phyloP scores from a whole-genome alignment of 2,888 invertebrate species.

The Vandiemenella viatica region DNA sequence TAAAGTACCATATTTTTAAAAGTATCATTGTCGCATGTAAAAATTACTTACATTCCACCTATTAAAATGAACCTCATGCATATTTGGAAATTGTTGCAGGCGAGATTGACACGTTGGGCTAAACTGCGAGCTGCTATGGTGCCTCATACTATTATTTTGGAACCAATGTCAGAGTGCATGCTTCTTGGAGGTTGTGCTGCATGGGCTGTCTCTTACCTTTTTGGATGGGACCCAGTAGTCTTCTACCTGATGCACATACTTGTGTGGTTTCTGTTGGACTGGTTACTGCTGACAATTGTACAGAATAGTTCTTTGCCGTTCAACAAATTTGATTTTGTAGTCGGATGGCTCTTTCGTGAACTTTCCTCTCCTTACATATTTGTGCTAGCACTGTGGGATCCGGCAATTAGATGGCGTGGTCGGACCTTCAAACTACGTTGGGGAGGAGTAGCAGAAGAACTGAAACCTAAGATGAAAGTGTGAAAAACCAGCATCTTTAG shows the following conservation, averaged over 20 bases:
- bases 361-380: conserved; percentile 78
- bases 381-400: conserved; percentile 70
- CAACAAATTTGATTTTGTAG: conserved; percentile 84
- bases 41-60: too few relatives aligned
- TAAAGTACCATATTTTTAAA: too few relatives aligned
- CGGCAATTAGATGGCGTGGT: conserved; percentile 85
- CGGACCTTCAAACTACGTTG: conserved; percentile 81
- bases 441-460: conserved; percentile 89
- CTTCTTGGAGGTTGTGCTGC: conserved; percentile 82
- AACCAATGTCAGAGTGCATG: conserved; percentile 91
- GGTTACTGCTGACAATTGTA: conserved; percentile 74
- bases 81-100: conserved; percentile 44
- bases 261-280: conserved; percentile 92
- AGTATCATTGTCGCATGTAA: too few relatives aligned
- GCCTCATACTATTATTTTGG: conserved; percentile 76
- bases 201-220: conserved; percentile 67
- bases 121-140: conserved; percentile 91
- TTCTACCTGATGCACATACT: conserved; percentile 87
- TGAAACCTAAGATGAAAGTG: conserved; percentile 42
- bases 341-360: conserved; percentile 91
- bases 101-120: conserved; percentile 56
- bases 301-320: conserved; percentile 86
- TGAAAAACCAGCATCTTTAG: too few relatives aligned
- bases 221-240: conserved; percentile 76
- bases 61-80: too few relatives aligned